These are phyloP conservation scores for Anser cygnoides DNA, from an alignment of 2,113 vertebrate species.

Conservation along the genomic window DNA sequence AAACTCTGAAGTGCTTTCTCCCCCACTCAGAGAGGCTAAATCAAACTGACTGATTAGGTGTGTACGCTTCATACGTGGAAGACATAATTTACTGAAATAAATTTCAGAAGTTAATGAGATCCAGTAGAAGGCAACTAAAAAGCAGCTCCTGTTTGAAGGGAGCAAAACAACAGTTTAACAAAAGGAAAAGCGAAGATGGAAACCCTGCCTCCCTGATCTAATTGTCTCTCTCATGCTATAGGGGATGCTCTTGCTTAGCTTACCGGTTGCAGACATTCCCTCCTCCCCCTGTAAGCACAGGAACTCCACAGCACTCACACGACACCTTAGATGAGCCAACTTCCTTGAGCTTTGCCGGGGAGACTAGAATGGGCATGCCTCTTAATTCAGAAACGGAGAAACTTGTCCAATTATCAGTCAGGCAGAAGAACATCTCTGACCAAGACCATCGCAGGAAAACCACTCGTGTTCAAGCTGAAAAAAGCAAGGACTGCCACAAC, in stretches of 20 bases:
- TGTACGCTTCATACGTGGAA: neutral
- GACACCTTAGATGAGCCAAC: conserved; percentile 32
- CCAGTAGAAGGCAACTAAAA: neutral
- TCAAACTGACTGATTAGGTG: neutral
- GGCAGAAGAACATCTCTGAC: conserved; percentile 36
- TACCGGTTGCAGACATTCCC: neutral
- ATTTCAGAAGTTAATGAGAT: neutral
- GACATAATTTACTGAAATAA: neutral
- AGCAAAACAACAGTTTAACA: neutral
- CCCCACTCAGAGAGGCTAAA: neutral
- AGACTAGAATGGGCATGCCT: conserved; percentile 38
- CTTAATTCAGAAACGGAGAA: neutral
- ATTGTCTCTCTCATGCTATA: conserved; percentile 21
- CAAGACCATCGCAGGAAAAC: neutral
- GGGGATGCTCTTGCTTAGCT: conserved; percentile 64
- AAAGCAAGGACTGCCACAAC: neutral
- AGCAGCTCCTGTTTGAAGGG: neutral
- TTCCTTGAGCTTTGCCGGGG: conserved; percentile 25
- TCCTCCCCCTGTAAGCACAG: neutral
- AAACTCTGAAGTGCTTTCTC: neutral
- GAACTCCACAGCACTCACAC: neutral
- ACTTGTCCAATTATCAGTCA: conserved; percentile 30
- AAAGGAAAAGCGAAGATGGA: neutral
- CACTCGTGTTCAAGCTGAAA: neutral
- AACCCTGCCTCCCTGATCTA: neutral